Conservation (phyloP, 23 tunicate genomes). For the Aplidium turbinatum region DNA sequence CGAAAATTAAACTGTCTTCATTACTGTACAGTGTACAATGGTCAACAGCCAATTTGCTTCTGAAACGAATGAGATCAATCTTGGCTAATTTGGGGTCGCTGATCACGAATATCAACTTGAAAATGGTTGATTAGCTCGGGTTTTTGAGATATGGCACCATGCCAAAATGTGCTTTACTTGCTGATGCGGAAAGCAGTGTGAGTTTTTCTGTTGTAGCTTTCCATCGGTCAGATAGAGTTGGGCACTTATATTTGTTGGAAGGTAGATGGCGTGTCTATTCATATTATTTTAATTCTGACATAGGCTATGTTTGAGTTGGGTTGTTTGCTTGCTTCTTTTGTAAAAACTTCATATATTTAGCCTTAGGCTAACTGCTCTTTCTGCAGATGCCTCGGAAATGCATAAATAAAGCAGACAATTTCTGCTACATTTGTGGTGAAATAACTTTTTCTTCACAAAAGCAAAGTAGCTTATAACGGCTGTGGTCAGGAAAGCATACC, state of each 20-base stretch:
- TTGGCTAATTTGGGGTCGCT: constrained; percentile 39
- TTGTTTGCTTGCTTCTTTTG: constrained; percentile 1
- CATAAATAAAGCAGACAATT: constrained; percentile 14
- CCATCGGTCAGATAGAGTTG: too few species aligned
- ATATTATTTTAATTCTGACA: too few species aligned
- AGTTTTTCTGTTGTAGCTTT: too few species aligned
- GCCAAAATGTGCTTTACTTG: constrained; percentile 10
- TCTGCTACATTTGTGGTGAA: constrained; percentile 21
- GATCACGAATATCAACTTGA: constrained; percentile 22
- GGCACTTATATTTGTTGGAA: too few species aligned
- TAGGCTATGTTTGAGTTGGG: constrained; percentile 27
- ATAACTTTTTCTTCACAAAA: constrained; percentile 27
- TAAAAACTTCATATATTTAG: not conserved
- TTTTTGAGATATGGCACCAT: constrained; percentile 13
- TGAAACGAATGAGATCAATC: constrained; percentile 28
- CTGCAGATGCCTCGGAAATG: constrained; percentile 32
- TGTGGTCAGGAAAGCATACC: constrained; percentile 20
- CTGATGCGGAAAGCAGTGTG: too few species aligned
- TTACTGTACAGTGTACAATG: too few species aligned
- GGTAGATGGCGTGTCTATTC: too few species aligned
- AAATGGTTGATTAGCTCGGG: constrained; percentile 24
- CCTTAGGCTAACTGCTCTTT: constrained; percentile 19
- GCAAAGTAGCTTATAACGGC: constrained; percentile 29
- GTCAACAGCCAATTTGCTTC: constrained; percentile 39
- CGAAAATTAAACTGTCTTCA: too few species aligned